Conservation (phyloP, 2,888 invertebrate species). For the Spodoptera littoralis region DNA sequence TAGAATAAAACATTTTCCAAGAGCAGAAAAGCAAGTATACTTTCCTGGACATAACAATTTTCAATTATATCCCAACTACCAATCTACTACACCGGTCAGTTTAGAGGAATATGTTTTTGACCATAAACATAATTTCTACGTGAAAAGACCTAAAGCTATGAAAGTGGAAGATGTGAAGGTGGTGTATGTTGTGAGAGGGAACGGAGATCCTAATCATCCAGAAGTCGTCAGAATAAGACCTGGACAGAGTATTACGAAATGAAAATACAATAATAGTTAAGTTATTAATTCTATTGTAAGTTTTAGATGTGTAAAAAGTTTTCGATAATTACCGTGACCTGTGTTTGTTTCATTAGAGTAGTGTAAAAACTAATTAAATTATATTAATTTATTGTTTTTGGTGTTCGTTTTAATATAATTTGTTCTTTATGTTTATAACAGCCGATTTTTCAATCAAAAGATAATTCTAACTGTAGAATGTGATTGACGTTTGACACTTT, state of each 20-base stretch:
- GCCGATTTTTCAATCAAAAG: no score
- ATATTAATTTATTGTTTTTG: constrained; percentile 44
- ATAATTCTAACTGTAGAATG: no score
- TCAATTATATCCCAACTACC: constrained; percentile 29
- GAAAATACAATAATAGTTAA: constrained; percentile 1
- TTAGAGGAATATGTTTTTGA: constrained; percentile 62
- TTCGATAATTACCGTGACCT: no score
- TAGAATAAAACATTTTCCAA: constrained; percentile 40
- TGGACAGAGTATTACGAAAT: constrained; percentile 63
- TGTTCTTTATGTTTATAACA: no score
- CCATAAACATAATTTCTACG: constrained; percentile 62
- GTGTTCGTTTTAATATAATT: neutral
- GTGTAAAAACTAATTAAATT: constrained; percentile 31
- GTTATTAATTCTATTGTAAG: no score
- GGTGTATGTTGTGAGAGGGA: constrained; percentile 83
- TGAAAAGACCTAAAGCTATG: constrained; percentile 51
- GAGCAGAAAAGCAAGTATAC: constrained; percentile 56
- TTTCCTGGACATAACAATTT: constrained; percentile 51
- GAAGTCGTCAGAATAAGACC: constrained; percentile 80
- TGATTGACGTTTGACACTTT: no score
- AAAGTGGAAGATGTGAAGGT: constrained; percentile 66
- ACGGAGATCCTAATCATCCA: constrained; percentile 83
- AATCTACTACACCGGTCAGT: constrained; percentile 46
- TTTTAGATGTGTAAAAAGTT: no score
- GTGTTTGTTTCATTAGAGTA: neutral